Conservation (phyloP, 30 jellyfish, hydroid and myxozoan species). For the Pelagia noctiluca region DNA sequence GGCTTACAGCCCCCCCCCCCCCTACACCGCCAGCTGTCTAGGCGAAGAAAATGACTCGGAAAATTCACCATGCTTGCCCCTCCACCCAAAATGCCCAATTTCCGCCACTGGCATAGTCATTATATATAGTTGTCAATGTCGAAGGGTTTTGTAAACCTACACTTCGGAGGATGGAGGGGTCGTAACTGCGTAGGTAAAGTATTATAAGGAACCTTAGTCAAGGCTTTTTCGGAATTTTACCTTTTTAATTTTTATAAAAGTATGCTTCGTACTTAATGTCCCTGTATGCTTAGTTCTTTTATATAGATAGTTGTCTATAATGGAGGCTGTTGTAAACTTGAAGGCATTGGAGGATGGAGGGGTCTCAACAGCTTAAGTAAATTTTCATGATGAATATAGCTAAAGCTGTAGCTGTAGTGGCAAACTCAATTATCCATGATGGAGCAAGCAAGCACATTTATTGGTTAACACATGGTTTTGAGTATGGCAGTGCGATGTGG, state of each 20-base stretch:
- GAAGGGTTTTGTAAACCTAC: slow-evolving; percentile 92
- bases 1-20: too few species aligned
- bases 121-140: slow-evolving; percentile 96
- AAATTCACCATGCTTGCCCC: too few species aligned
- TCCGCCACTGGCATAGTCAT: slow-evolving; percentile 82
- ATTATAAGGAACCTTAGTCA: background rate
- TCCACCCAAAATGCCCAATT: too few species aligned
- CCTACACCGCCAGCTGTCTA: too few species aligned
- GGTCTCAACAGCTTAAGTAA: slow-evolving; percentile 91
- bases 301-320: slow-evolving; percentile 96
- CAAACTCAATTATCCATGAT: too few species aligned
- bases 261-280: slow-evolving; percentile 92
- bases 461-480: too few species aligned
- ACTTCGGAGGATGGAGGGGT: slow-evolving; percentile 95
- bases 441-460: too few species aligned
- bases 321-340: slow-evolving; percentile 91
- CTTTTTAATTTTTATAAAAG: too few species aligned
- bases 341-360: slow-evolving; percentile 91
- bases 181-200: slow-evolving; percentile 85
- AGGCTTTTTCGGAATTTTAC: background rate
- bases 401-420: too few species aligned
- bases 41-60: too few species aligned
- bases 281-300: slow-evolving; percentile 87
- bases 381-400: background rate
- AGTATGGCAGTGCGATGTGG: too few species aligned